phyloP scores from a whole-genome alignment of 2,113 vertebrate species.

The Alligator sinensis region DNA sequence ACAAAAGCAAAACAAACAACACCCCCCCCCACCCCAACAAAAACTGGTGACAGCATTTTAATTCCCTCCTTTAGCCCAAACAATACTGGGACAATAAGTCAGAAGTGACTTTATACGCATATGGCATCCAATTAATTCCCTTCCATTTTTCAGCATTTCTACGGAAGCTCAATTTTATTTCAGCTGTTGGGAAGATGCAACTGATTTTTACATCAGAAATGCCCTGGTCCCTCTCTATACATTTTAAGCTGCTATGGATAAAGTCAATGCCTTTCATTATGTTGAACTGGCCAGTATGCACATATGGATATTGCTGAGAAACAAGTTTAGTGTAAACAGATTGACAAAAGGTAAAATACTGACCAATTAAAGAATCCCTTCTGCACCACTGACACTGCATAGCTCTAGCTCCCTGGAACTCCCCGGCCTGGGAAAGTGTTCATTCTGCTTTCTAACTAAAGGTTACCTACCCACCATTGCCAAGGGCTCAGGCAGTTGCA shows the following conservation, averaged over 20 bases:
- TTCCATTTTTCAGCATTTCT: neutral
- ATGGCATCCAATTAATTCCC: neutral
- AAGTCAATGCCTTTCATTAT: neutral
- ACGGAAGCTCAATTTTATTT: neutral
- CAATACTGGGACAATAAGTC: neutral
- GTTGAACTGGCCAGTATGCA: neutral
- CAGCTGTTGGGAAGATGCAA: neutral
- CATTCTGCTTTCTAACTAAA: neutral
- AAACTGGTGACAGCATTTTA: neutral
- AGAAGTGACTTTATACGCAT: neutral
- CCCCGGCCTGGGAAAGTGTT: accelerated
- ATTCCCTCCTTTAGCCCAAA: neutral
- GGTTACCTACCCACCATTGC: neutral
- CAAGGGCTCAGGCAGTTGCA: neutral
- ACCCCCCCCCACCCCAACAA: neutral
- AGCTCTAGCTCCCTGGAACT: neutral
- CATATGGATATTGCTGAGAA: neutral
- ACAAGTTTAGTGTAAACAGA: neutral
- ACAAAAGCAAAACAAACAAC: neutral
- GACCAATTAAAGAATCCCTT: neutral
- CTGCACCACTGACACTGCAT: neutral
- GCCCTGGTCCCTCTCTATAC: neutral
- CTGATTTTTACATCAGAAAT: neutral
- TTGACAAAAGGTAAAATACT: neutral
- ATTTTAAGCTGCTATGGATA: neutral